These are phyloP conservation scores for Adela reaumurella DNA, from an alignment of 2,888 invertebrate species.

Conservation along the genomic window DNA sequence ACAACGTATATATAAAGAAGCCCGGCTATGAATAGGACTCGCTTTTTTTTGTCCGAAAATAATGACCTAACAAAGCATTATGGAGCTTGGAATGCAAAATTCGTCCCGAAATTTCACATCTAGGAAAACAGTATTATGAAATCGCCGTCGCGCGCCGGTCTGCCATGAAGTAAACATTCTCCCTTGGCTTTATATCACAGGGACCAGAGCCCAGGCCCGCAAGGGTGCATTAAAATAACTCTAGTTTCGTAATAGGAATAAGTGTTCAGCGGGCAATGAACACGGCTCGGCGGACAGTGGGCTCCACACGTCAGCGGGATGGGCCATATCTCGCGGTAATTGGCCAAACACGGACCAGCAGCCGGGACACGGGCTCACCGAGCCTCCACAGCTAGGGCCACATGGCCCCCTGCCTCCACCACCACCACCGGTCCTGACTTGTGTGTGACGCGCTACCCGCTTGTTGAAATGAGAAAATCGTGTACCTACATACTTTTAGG, in stretches of 20 bases:
- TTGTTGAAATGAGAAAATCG: background rate
- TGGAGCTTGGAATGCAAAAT: no score
- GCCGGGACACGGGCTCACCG: background rate
- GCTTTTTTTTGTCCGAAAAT: no score
- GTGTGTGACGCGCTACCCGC: background rate
- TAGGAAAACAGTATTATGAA: no score
- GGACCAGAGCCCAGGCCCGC: background rate
- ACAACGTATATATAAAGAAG: no score
- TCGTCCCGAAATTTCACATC: no score
- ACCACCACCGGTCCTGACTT: background rate
- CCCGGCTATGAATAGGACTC: no score
- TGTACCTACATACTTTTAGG: no score
- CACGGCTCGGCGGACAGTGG: background rate
- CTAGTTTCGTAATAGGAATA: background rate
- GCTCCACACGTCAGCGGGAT: slow-evolving; percentile 44
- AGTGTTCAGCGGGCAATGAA: background rate
- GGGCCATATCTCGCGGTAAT: slow-evolving; percentile 53
- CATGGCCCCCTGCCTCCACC: no score
- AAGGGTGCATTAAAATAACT: background rate
- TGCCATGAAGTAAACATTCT: background rate
- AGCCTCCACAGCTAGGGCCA: no score
- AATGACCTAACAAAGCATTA: no score
- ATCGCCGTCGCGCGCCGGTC: no score
- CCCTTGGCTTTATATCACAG: no score
- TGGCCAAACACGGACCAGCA: slow-evolving; percentile 18